A percentile compares a stretch with the other conserved stretches of the same genome.
Evolutionary conservation across 2,888 invertebrate species (phyloP).

Genomic region (Hypercompe scribonia): DNA sequence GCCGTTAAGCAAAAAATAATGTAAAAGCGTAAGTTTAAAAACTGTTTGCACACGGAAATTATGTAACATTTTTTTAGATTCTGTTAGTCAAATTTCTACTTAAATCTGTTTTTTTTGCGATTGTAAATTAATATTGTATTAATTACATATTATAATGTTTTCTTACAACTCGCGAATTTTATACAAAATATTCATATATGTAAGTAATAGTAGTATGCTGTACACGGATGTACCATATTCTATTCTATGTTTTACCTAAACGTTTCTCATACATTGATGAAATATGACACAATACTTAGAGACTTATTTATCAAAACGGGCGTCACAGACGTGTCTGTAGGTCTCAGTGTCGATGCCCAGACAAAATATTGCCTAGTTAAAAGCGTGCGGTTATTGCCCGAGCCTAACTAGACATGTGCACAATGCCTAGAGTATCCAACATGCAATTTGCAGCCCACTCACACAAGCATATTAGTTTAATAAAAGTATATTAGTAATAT

Average conservation of each 20-base stretch:
- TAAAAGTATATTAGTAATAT: background rate
- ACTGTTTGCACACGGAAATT: constrained; percentile 44
- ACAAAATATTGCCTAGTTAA: constrained; percentile 17
- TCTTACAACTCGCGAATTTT: background rate
- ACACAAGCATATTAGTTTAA: background rate
- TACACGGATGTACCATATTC: background rate
- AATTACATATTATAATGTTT: background rate
- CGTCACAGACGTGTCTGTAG: constrained; percentile 5
- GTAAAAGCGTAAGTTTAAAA: constrained; percentile 49
- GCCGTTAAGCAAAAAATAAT: constrained; percentile 59
- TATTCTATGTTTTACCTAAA: background rate
- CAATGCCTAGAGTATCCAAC: background rate
- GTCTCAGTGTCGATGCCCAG: constrained; percentile 16
- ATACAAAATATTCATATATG: background rate
- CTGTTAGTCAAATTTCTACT: background rate
- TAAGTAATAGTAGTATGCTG: too few relatives aligned
- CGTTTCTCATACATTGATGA: background rate
- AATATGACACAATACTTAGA: background rate
- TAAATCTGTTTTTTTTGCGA: background rate
- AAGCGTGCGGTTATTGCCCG: constrained; percentile 21
- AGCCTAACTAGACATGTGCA: constrained; percentile 9
- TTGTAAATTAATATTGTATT: background rate
- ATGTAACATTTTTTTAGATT: constrained; percentile 18
- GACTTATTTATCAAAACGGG: background rate
- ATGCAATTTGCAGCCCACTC: background rate